These are phyloP conservation scores for Bhutanitis thaidina DNA, from an alignment of 2,888 invertebrate genomes.

Conservation along the genomic window DNA sequence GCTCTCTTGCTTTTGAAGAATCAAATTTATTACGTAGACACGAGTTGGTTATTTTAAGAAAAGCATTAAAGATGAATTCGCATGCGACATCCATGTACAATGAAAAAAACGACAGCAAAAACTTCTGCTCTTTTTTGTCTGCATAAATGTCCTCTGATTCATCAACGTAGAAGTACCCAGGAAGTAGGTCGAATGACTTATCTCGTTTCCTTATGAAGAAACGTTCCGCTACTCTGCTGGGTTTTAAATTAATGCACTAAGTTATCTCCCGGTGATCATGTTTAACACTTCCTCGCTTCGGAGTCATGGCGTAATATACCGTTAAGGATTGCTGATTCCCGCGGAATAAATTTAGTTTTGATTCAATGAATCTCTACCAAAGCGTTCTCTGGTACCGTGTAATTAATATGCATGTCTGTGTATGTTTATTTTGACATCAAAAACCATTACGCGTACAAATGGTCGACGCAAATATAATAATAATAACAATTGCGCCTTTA, in stretches of 20 bases:
- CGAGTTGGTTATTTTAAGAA: too few species aligned
- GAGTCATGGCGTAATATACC: neutral
- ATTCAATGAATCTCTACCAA: neutral
- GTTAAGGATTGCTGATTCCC: neutral
- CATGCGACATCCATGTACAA: too few species aligned
- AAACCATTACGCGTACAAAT: neutral
- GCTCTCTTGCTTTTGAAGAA: too few species aligned
- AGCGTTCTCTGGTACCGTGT: neutral
- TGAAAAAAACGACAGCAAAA: too few species aligned
- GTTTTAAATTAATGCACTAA: conserved; percentile 36
- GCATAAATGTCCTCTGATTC: conserved; percentile 1
- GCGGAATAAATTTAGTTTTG: neutral
- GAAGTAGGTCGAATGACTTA: conserved; percentile 40
- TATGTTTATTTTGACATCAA: neutral
- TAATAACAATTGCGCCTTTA: too few species aligned
- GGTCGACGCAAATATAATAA: too few species aligned
- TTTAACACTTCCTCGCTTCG: conserved; percentile 22
- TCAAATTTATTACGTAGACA: too few species aligned
- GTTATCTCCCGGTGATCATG: conserved; percentile 34
- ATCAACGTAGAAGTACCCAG: neutral
- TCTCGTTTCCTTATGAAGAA: conserved; percentile 33
- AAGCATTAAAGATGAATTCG: too few species aligned
- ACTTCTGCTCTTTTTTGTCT: neutral
- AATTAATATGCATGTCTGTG: neutral
- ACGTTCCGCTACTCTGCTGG: conserved; percentile 35